Conservation (phyloP, 2,113 vertebrate species). For the Erythrolamprus reginae region DNA sequence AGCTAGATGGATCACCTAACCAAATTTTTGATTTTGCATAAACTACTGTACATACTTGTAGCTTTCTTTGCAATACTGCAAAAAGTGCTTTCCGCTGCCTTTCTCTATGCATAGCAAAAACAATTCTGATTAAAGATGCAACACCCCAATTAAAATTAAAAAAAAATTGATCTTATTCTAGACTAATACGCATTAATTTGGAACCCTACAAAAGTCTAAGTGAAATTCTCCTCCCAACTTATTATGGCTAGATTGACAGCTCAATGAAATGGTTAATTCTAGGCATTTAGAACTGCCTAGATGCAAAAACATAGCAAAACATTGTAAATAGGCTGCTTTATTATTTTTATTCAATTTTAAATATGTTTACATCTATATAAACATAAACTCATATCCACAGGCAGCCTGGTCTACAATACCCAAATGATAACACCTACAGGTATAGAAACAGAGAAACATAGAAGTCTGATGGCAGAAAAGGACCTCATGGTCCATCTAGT, state of each 20-base stretch:
- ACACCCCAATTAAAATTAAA: no score
- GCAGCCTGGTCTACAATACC: not conserved
- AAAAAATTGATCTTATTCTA: not conserved
- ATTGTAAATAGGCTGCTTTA: not conserved
- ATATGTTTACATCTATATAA: not conserved
- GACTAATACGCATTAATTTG: not conserved
- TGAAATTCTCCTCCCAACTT: not conserved
- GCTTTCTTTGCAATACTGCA: no score
- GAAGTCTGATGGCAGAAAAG: no score
- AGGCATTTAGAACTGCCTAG: not conserved
- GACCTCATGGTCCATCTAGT: no score
- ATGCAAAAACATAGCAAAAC: not conserved
- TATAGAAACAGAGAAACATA: no score
- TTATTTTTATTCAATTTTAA: not conserved
- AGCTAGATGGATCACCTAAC: not conserved
- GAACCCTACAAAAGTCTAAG: not conserved
- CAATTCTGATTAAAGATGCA: no score
- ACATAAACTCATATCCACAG: not conserved
- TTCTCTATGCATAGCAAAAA: no score
- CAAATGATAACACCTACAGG: not conserved
- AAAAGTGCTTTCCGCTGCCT: no score
- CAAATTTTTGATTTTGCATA: not conserved
- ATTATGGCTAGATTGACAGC: not conserved
- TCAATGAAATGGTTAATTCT: not conserved
- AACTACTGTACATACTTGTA: no score